Evolutionary conservation across 1,140 invertebrate genomes (phyloP), one percentile per base, ranked within the genome.

Genomic region (Eriocheir sinensis): DNA sequence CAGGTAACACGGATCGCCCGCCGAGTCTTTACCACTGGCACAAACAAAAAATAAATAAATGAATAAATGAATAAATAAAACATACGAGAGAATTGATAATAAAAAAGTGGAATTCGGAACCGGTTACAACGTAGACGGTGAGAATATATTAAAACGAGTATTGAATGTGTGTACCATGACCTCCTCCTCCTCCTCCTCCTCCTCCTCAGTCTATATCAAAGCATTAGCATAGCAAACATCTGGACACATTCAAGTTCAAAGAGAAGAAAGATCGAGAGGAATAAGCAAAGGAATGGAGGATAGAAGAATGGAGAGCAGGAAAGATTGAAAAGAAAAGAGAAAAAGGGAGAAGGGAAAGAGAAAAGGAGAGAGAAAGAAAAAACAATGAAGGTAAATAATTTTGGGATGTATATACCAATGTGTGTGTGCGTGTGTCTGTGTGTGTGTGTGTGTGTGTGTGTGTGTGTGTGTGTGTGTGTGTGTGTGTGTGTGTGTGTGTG

Each of bases 181-280:
- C 83, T 40, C 34, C 21, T 27, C 34, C 32, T 86, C 83, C 15
- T 38, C 0, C 83, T 38, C 34, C 3, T 15, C 1, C n/a, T 40
- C 34, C 12, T 15, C 34, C 32, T 2, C 83, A 27, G 0, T 86
- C 4, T 34, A 9, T 30, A 3, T 72, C 60, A 21, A 41, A 15
- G 86, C 41, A 32, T 89, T 41, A 88, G 40, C 86, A 88, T 88
- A 88, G 30, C 30, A 72, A 21, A 32, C 32, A 53, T n/a, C 30
- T 34, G 44, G 48, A 91, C 27, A 34, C 3, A 34, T 27, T 17
- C 86, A 88, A 88, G 86, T 88, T 41, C n/a, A 40, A 30, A n/a
- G 44, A 89, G 44, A n/a, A 44, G 85, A 21, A 88, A 36, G 38
- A 41, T 32, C 34, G 27, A 27, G 85, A 88, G 85, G 85, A 88